A percentile compares a stretch with the other conserved stretches of the same genome.
Conservation (phyloP, 2,888 invertebrate species). For the Ametastegia equiseti region DNA sequence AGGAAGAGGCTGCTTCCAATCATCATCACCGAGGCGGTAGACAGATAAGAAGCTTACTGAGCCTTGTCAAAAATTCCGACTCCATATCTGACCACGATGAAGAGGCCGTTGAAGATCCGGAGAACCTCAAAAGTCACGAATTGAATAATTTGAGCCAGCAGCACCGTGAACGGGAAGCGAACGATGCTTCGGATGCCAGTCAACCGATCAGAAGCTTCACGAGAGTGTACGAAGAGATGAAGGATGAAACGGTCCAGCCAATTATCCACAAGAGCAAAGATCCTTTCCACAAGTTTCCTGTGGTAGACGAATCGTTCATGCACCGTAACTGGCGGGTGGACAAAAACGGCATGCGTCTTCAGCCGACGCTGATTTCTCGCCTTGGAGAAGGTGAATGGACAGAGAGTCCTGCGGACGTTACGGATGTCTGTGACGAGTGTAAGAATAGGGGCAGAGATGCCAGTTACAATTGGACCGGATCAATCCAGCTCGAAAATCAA, state of each 20-base stretch:
- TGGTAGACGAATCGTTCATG: slow-evolving; percentile 49
- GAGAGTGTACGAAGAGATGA: slow-evolving; percentile 43
- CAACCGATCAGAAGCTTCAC: slow-evolving; percentile 51
- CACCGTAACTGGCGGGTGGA: slow-evolving; percentile 48
- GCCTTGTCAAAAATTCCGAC: slow-evolving; percentile 36
- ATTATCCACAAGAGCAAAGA: background rate
- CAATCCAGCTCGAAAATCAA: background rate
- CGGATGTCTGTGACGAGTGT: background rate
- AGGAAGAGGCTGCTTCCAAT: slow-evolving; percentile 35
- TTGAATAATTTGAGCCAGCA: slow-evolving; percentile 53
- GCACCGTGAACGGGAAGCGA: slow-evolving; percentile 58
- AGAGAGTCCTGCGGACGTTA: slow-evolving; percentile 33
- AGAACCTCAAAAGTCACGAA: slow-evolving; percentile 41
- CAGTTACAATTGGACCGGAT: background rate
- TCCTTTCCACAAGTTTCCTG: background rate
- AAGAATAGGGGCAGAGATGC: background rate
- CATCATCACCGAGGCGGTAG: slow-evolving; percentile 29
- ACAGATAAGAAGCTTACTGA: slow-evolving; percentile 54
- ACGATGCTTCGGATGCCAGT: slow-evolving; percentile 30
- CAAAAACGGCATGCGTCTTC: slow-evolving; percentile 43
- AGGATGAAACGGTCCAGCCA: slow-evolving; percentile 7
- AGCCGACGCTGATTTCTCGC: slow-evolving; percentile 50
- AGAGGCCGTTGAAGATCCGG: background rate
- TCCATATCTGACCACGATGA: background rate
- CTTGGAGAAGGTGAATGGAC: slow-evolving; percentile 53